phyloP scores from a whole-genome alignment of 2,113 vertebrate genomes.

The Planiliza haematocheilus region DNA sequence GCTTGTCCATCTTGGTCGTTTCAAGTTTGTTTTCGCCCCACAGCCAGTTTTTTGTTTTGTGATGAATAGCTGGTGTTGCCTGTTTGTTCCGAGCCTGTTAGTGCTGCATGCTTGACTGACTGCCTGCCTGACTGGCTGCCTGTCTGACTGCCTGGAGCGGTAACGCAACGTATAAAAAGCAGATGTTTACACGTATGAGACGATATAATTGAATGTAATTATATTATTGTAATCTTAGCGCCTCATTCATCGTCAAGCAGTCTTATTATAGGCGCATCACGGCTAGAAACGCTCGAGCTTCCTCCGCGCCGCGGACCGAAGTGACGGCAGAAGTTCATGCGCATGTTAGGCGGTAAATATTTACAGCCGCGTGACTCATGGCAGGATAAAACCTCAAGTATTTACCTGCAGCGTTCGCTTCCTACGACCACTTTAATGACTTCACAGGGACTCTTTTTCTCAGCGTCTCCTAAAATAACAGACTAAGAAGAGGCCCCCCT shows the following conservation, averaged over 20 bases:
- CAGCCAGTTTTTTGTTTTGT: slow-evolving; percentile 56
- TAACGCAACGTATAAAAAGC: slow-evolving; percentile 19
- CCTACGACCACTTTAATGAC: slow-evolving; percentile 77
- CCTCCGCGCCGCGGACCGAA: slow-evolving; percentile 18
- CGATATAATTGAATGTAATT: background rate
- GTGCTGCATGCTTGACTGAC: slow-evolving; percentile 34
- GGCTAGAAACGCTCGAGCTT: too few relatives aligned
- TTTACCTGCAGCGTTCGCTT: slow-evolving; percentile 80
- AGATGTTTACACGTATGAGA: slow-evolving; percentile 8
- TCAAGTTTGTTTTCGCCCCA: slow-evolving; percentile 56
- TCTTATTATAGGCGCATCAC: too few relatives aligned
- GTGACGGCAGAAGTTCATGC: slow-evolving; percentile 40
- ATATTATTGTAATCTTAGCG: background rate
- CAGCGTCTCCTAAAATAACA: slow-evolving; percentile 75
- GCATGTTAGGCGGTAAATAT: slow-evolving; percentile 66
- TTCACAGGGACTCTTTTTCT: slow-evolving; percentile 68
- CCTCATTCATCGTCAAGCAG: too few relatives aligned
- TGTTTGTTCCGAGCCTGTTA: slow-evolving; percentile 44
- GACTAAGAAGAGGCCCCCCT: slow-evolving; percentile 65
- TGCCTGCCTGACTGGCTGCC: slow-evolving; percentile 22
- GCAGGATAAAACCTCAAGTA: slow-evolving; percentile 68
- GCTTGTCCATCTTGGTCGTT: slow-evolving; percentile 60
- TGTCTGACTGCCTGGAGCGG: slow-evolving; percentile 12
- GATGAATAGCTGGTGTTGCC: slow-evolving; percentile 32
- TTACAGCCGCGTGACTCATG: slow-evolving; percentile 76